Base-by-base conservation (phyloP, 2,888 invertebrate genomes). In the Synergus japonicus region DNA sequence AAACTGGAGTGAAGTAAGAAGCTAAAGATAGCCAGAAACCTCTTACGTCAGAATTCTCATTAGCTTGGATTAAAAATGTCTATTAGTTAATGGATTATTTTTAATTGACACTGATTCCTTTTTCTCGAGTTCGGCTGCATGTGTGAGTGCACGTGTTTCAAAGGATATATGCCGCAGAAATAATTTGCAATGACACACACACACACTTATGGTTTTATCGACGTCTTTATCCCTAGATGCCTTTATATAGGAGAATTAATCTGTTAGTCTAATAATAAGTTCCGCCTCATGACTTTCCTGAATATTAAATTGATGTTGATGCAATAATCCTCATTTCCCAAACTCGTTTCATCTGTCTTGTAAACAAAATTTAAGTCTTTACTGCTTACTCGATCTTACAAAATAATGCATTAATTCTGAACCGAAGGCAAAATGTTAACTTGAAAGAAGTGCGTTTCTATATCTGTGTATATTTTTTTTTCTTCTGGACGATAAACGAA, bases 151-250 rank as follows among this genome's bases (percentile, higher is more conserved):
- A 67, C 73, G 60, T 49, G 44, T 60, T 69, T 79, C 83, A 83
- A 83, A 84, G 79, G 79, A 81, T 79, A 81, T 79, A 81, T 29
- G 29, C 82, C 83, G 82, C 83, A 46, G 76, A 54, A 82, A 85
- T 86, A 83, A 85, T 83, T 85, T 83, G 83, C 83, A 83, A 83
- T 83, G 82, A 80, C 82, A 58, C 22, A 22, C 82, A 58, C 22
- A 22, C 2, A 78, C 79, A 83, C 80, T 37, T 37, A 37, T 37
- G 82, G 77, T 83, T 85, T 86, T 86, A 85, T 85, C 84, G 84
- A 81, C 79, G 76, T 77, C 77, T 69, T 77, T 22, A 22, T 80
- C 78, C 67, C 82, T 82, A 84, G 83, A 81, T 83, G 80, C 77
- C 77, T 81, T 82, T 78, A 63, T 63, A 29, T 1, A 22, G 12